phyloP scores from a whole-genome alignment of 2,113 vertebrate species.

The Gnathonemus longibarbis region DNA sequence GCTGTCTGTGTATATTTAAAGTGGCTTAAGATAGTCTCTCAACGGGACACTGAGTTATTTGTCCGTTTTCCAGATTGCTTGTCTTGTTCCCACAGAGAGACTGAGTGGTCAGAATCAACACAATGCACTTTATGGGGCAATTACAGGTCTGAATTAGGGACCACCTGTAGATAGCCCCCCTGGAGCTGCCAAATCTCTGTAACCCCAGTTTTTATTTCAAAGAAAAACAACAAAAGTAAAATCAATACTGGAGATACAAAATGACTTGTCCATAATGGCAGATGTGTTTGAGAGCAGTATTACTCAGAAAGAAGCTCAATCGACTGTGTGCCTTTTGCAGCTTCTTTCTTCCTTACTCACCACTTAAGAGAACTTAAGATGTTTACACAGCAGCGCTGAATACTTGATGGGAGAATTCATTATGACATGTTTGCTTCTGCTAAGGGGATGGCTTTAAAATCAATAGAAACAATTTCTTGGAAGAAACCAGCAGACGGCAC shows the following conservation, averaged over 20 bases:
- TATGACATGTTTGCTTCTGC: not conserved
- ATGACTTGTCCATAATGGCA: conserved; percentile 22
- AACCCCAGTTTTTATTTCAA: conserved; percentile 43
- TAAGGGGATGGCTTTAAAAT: conserved; percentile 1
- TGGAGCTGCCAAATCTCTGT: conserved; percentile 29
- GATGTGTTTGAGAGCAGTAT: conserved; percentile 16
- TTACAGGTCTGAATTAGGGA: conserved; percentile 62
- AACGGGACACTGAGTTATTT: conserved; percentile 54
- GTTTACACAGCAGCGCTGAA: conserved; percentile 14
- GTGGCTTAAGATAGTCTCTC: conserved; percentile 56
- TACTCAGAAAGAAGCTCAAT: conserved; percentile 1
- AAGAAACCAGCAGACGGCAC: not conserved
- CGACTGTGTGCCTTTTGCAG: conserved; percentile 14
- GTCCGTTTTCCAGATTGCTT: conserved; percentile 46
- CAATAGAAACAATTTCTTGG: conserved; percentile 3
- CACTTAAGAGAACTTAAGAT: conserved; percentile 8
- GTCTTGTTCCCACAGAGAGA: conserved; percentile 57
- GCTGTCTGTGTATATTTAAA: conserved; percentile 47
- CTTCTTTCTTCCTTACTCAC: conserved; percentile 12
- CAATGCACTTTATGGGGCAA: conserved; percentile 60
- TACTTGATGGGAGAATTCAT: conserved; percentile 15
- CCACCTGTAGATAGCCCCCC: conserved; percentile 62
- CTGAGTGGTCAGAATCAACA: conserved; percentile 58
- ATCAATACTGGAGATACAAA: conserved; percentile 45
- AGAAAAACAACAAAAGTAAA: conserved; percentile 39